phyloP scores from a whole-genome alignment of 2,888 invertebrate species.

The Teinopalpus imperialis region DNA sequence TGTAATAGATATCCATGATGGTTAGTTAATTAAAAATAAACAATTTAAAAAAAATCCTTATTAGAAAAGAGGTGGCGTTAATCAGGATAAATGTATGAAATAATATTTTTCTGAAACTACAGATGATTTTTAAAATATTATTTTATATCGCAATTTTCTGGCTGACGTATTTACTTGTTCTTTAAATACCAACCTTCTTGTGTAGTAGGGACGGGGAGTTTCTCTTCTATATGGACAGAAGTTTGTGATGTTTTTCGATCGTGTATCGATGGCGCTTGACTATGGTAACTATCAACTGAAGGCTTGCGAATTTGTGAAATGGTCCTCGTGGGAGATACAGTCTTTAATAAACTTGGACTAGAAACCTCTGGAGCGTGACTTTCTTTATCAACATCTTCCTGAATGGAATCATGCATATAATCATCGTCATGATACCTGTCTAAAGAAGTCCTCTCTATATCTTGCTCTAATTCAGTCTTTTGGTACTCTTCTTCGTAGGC shows the following conservation, averaged over 20 bases:
- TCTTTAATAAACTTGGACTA: constrained; percentile 60
- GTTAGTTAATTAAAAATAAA: too few relatives aligned
- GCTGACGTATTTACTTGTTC: too few relatives aligned
- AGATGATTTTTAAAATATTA: too few relatives aligned
- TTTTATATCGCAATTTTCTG: too few relatives aligned
- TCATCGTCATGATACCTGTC: constrained; percentile 73
- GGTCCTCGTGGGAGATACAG: constrained; percentile 66
- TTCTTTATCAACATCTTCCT: constrained; percentile 60
- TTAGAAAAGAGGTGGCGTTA: too few relatives aligned
- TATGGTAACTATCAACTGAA: constrained; percentile 73
- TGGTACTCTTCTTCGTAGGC: constrained; percentile 79
- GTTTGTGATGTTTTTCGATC: constrained; percentile 75
- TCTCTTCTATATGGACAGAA: constrained; percentile 79
- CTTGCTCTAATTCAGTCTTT: constrained; percentile 78
- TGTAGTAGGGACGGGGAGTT: constrained; percentile 64
- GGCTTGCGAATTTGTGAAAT: constrained; percentile 63
- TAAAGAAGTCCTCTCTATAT: constrained; percentile 64
- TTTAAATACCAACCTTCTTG: constrained; percentile 72
- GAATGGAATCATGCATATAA: constrained; percentile 62
- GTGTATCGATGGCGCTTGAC: constrained; percentile 68
- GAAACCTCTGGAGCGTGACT: constrained; percentile 56
- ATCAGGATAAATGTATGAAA: too few relatives aligned
- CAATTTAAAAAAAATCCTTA: too few relatives aligned
- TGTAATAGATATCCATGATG: too few relatives aligned
- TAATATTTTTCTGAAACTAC: too few relatives aligned